Evolutionary conservation across 2,888 invertebrate genomes (phyloP).

Genomic region (Drosophila mulleri): DNA sequence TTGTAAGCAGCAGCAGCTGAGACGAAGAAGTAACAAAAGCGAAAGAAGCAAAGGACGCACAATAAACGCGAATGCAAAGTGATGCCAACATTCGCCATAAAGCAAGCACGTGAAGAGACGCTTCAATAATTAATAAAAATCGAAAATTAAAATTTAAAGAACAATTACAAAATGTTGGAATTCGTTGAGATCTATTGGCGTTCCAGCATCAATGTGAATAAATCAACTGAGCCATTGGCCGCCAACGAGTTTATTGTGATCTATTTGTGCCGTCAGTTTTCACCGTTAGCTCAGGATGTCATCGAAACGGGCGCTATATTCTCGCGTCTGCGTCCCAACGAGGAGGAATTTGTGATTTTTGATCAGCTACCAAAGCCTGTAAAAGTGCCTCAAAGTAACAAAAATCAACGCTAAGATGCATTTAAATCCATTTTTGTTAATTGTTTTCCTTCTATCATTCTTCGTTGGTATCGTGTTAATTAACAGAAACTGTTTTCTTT

Average conservation of each 20-base stretch:
- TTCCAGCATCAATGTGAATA: constrained; percentile 6
- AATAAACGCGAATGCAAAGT: constrained; percentile 4
- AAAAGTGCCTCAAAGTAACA: constrained; percentile 33
- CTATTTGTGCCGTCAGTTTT: constrained; percentile 57
- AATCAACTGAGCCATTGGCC: background rate
- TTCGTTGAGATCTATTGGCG: constrained; percentile 78
- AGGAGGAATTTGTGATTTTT: constrained; percentile 43
- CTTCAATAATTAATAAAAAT: background rate
- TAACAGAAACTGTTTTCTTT: constrained; percentile 45
- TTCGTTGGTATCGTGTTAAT: constrained; percentile 21
- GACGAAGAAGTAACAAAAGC: constrained; percentile 3
- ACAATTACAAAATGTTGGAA: constrained; percentile 57
- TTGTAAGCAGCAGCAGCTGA: background rate
- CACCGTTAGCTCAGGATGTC: constrained; percentile 11
- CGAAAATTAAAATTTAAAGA: background rate
- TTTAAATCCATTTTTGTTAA: background rate
- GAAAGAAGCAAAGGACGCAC: constrained; percentile 20
- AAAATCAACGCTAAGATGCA: background rate
- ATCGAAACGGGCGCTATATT: constrained; percentile 24
- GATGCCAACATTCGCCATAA: background rate
- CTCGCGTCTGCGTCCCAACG: constrained; percentile 54
- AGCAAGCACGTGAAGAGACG: background rate
- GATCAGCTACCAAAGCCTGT: constrained; percentile 37
- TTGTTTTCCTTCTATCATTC: background rate
- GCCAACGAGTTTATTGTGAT: constrained; percentile 71